A percentile compares a stretch with the other conserved stretches of the same genome.
These are phyloP conservation scores for Diaprepes abbreviatus DNA, from an alignment of 2,888 invertebrate genomes.

Conservation along the genomic window DNA sequence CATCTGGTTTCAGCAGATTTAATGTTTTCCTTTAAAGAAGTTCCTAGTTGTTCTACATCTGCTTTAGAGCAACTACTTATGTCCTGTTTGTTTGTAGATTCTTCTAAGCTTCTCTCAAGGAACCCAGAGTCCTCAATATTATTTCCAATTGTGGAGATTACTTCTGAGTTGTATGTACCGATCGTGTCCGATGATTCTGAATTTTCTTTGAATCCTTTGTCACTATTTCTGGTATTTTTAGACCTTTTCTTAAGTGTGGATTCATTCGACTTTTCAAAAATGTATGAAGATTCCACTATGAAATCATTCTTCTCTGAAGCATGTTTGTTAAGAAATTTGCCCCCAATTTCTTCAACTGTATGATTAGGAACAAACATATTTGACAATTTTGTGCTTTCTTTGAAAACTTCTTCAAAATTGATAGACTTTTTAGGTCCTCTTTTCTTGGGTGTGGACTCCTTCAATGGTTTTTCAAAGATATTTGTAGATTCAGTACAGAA, in stretches of 20 bases:
- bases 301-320: neutral
- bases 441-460: constrained; percentile 23
- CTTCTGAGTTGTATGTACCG: neutral
- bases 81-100: neutral
- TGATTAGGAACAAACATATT: neutral
- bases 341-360: neutral
- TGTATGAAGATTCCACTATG: neutral
- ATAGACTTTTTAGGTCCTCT: neutral
- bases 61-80: neutral
- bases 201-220: neutral
- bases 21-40: neutral
- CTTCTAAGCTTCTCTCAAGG: constrained; percentile 17
- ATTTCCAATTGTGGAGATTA: neutral
- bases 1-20: neutral
- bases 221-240: neutral
- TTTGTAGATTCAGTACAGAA: neutral
- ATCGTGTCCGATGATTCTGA: neutral
- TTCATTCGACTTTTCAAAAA: neutral
- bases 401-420: neutral
- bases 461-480: constrained; percentile 14
- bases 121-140: constrained; percentile 18
- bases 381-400: neutral
- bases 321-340: neutral
- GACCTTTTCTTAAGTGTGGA: neutral
- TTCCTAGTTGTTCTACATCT: neutral